Evolutionary conservation across 2,888 invertebrate species (phyloP), one percentile per base, ranked within the genome.

Genomic region (Caenorhabditis panamensis): DNA sequence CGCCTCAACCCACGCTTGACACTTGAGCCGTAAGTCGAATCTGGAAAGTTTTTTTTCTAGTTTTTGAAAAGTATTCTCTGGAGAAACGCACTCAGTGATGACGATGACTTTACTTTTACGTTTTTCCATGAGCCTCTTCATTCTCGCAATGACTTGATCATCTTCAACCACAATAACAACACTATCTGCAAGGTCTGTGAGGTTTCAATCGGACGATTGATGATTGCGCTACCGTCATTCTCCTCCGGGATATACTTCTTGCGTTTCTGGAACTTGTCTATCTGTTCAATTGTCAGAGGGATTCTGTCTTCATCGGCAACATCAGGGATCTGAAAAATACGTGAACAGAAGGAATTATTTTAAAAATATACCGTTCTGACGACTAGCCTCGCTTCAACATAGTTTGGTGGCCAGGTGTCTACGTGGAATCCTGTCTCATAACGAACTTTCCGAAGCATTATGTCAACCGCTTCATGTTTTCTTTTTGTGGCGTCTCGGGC

Each of bases 321-420:
- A 3, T 56, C 20, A 18, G 31, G 31, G 8, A 56, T 1, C 56
- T 56, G 36, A 24, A 51, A 18, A 51, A 8, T 5, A 24, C 9
- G 13, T 51, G 8, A 22, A 22, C 9, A 13, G 1, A 51, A 9
- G 9, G 22, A 2, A 6, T 9, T 24, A 24, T 24, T 6, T 4
- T 8, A 3, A 24, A 5, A 41, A 6, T 41, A 13, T 6, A 71
- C 56, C 28, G 28, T 56, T n/a, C 62, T 31, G 9, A 62, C 53
- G 3, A 44, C 16, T 4, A 71, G 53, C 28, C 24, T 54, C 3
- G 54, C 13, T 4, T 41, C n/a, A 3, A 63, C 31, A 0, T 22
- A 16, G 8, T 8, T 54, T 22, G 71, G 71, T 31, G 71, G 71
- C 71, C 71, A 71, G 1, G 20, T 8, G 3, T 62, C 36, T 13